Percentiles rank a stretch among this genome's conserved stretches.
Conservation (phyloP, 2,113 vertebrate genomes). For the Petroica traversi region DNA sequence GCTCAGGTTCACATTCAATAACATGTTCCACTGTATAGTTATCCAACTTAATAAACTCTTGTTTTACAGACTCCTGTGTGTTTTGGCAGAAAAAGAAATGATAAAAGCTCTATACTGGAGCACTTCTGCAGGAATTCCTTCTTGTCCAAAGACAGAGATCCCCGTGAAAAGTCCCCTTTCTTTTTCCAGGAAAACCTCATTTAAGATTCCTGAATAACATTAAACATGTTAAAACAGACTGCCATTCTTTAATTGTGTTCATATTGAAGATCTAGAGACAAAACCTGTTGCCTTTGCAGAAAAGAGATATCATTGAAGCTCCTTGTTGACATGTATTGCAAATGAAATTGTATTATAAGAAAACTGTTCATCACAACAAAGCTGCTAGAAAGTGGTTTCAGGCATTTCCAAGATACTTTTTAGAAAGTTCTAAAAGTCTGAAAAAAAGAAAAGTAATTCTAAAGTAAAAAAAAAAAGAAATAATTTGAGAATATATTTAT, state of each 20-base stretch:
- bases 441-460: neutral
- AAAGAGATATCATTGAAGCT: neutral
- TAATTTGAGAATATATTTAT: neutral
- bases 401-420: neutral
- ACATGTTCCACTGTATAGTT: neutral
- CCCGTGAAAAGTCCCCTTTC: accelerated
- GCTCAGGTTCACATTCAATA: neutral
- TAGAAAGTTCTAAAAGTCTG: neutral
- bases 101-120: neutral
- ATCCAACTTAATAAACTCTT: neutral
- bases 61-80: accelerated
- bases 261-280: neutral
- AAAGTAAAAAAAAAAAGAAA: neutral
- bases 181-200: neutral
- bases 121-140: neutral
- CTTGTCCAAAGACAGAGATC: neutral
- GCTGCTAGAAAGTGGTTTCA: neutral
- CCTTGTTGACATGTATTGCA: neutral
- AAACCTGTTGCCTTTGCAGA: neutral
- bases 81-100: neutral
- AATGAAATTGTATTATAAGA: neutral
- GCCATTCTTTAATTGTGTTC: neutral
- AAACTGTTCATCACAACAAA: neutral
- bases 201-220: neutral
- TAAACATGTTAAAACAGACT: neutral